Conservation (phyloP, 2,113 vertebrate species). For the Sardina pilchardus region DNA sequence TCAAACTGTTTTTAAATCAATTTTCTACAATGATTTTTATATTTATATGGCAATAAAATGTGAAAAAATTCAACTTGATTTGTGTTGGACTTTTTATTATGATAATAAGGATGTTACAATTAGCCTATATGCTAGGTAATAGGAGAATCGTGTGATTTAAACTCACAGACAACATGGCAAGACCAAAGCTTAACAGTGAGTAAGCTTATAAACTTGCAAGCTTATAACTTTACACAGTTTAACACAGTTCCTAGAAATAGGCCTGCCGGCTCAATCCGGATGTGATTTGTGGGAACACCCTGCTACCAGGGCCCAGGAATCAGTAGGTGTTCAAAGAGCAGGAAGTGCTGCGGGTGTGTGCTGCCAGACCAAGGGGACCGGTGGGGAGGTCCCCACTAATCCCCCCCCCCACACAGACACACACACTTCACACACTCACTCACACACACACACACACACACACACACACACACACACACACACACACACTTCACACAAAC, state of each 20-base stretch:
- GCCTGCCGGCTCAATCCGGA: not conserved
- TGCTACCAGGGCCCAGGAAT: not conserved
- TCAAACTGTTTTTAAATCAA: not conserved
- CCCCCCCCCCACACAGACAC: not conserved
- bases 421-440: not conserved
- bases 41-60: conserved; percentile 18
- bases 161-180: not conserved
- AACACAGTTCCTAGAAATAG: not conserved
- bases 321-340: conserved; percentile 13
- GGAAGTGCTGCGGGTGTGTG: not conserved
- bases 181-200: too few species aligned
- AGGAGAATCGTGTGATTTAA: not conserved
- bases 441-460: conserved; percentile 6
- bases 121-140: too few species aligned
- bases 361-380: not conserved
- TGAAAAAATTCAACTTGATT: not conserved
- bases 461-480: too few species aligned
- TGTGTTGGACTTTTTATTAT: not conserved
- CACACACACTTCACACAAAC: not conserved
- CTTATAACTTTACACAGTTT: not conserved
- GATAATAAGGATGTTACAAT: not conserved
- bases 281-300: conserved; percentile 9
- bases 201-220: not conserved
- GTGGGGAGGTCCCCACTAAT: conserved; percentile 9
- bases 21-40: conserved; percentile 8